Conservation (phyloP, 2,888 invertebrate genomes). For the Formica aserva region DNA sequence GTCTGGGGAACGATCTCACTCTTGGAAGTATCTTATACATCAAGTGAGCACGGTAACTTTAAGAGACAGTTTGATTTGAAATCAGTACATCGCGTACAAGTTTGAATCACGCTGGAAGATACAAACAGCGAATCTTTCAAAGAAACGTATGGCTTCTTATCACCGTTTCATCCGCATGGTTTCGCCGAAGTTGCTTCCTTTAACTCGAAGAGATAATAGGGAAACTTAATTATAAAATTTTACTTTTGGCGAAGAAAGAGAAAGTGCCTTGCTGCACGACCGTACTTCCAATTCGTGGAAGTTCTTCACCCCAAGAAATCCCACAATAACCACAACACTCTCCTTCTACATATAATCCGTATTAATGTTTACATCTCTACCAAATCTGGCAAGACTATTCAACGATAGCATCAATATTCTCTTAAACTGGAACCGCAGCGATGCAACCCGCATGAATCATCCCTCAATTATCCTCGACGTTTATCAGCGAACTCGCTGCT, state of each 20-base stretch:
- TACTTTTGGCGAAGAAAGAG: not conserved
- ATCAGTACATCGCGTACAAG: not conserved
- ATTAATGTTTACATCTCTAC: not conserved
- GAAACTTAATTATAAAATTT: not conserved
- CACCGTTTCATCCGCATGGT: not conserved
- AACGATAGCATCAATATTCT: not conserved
- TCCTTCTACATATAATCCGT: not conserved
- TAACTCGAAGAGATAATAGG: not conserved
- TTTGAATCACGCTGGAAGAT: not conserved
- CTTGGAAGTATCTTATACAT: not conserved
- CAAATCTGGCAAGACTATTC: not conserved
- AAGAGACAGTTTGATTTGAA: constrained; percentile 10
- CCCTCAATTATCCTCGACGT: not conserved
- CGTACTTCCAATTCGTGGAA: not conserved
- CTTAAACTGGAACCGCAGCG: no score
- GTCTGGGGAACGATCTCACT: not conserved
- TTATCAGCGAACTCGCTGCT: not conserved
- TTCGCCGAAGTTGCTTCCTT: not conserved
- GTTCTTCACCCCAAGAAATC: not conserved
- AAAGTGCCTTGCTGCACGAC: constrained; percentile 50
- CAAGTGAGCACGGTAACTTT: not conserved
- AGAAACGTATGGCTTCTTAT: constrained; percentile 1
- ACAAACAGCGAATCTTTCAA: constrained; percentile 4
- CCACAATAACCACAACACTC: not conserved
- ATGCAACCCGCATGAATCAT: constrained; percentile 1